Evolutionary conservation across 2,888 invertebrate species (phyloP).

Genomic region (Drosophila vallismaia): DNA sequence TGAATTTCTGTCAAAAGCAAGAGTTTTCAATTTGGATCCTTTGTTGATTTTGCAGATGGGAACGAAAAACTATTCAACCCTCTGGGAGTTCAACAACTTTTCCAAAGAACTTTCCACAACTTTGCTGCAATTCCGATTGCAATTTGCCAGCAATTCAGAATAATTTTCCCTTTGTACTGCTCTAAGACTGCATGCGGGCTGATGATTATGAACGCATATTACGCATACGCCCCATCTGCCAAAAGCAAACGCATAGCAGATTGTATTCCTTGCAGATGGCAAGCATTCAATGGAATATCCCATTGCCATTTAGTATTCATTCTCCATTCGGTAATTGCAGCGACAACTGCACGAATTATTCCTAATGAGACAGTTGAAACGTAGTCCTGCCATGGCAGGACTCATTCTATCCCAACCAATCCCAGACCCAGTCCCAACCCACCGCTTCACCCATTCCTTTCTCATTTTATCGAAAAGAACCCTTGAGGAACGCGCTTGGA

Average conservation of each 20-base stretch:
- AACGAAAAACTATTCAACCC: background rate
- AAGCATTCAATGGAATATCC: slow-evolving; percentile 4
- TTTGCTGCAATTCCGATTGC: slow-evolving; percentile 28
- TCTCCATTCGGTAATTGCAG: slow-evolving; percentile 28
- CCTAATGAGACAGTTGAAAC: slow-evolving; percentile 60
- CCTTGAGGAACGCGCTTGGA: slow-evolving; percentile 53
- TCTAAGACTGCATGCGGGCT: slow-evolving; percentile 19
- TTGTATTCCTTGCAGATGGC: slow-evolving; percentile 9
- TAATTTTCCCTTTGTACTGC: slow-evolving; percentile 8
- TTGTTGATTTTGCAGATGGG: slow-evolving; percentile 13
- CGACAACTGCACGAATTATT: slow-evolving; percentile 46
- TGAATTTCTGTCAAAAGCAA: slow-evolving; percentile 1
- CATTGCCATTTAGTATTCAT: slow-evolving; percentile 7
- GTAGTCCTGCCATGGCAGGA: slow-evolving; percentile 33
- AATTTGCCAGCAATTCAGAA: slow-evolving; percentile 39
- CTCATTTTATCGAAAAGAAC: slow-evolving; percentile 21
- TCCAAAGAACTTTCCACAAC: slow-evolving; percentile 21
- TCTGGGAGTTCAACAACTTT: slow-evolving; percentile 36
- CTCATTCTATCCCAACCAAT: background rate
- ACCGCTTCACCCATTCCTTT: background rate
- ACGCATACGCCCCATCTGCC: slow-evolving; percentile 58
- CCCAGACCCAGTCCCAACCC: background rate
- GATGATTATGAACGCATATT: slow-evolving; percentile 47
- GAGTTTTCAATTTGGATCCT: slow-evolving; percentile 8
- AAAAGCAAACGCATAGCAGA: slow-evolving; percentile 4